Base-by-base conservation (phyloP, 1,140 invertebrate genomes). In the Nymphalis io region DNA sequence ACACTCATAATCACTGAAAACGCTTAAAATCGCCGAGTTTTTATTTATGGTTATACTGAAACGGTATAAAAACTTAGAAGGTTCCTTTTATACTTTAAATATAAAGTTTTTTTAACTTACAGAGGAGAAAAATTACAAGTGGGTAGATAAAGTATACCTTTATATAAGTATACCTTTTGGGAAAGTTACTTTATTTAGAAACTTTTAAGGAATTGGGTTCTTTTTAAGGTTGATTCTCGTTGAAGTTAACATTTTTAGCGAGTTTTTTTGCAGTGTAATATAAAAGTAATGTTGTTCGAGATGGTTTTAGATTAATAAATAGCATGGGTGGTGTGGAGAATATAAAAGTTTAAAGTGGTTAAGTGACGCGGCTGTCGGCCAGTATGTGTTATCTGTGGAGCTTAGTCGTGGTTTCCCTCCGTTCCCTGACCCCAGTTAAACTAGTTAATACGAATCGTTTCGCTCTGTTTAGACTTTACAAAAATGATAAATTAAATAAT, bases 391-490 rank as follows among this genome's bases (percentile, higher is more conserved):
- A 42, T 63, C 44, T 12, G 18, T 38, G 61, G 20, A 18, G 55
- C 12, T 48, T 11, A 63, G 59, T 20, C 53, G 70, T 27, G 63
- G 53, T 60, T 72, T 62, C 61, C 42, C 42, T 40, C 39, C 57
- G 65, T 73, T 68, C 70, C 58, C 66, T 73, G 71, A 73, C 71
- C 65, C 58, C 71, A n/a, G 55, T 44, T 59, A 20, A 55, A 64
- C 33, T 57, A 65, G 38, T 21, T 42, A 18, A 55, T 55, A 23
- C 40, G 4, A 15, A 23, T 2, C 4, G 51, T 55, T 55, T 55
- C 51, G 51, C 51, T 55, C 51, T 55, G 51, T 55, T 55, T 55
- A 55, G 51, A 55, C 27, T 55, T 55, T 20, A 55, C 16, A 11
- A 33, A 33, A 33, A 33, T 0, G 6, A 2, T 33, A 8, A 33